phyloP scores from a whole-genome alignment of 2,113 vertebrate genomes.

The Petromus typicus region DNA sequence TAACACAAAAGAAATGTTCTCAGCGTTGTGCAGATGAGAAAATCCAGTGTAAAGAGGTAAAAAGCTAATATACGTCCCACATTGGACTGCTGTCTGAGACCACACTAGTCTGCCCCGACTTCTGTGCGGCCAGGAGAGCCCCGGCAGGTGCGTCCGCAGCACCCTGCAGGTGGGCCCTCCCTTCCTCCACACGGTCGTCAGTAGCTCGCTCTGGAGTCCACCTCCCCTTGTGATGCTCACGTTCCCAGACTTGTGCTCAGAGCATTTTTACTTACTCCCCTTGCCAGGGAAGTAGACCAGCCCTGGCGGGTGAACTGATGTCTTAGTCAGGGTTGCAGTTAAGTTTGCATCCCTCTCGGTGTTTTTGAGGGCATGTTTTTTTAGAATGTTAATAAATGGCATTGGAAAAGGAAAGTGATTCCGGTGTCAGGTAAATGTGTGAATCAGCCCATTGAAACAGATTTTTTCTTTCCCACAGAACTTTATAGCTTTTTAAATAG shows the following conservation, averaged over 20 bases:
- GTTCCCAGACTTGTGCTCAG: background rate
- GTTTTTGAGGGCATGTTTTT: background rate
- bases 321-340: background rate
- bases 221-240: background rate
- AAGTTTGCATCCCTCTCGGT: background rate
- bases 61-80: background rate
- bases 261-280: background rate
- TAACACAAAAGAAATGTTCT: background rate
- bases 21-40: slow-evolving; percentile 21
- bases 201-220: background rate
- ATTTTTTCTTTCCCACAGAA: slow-evolving; percentile 23
- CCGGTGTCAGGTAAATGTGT: slow-evolving; percentile 2
- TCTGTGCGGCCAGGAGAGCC: background rate
- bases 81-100: background rate
- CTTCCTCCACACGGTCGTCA: background rate
- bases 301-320: background rate
- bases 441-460: background rate
- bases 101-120: background rate
- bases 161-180: background rate
- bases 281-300: background rate
- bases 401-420: slow-evolving; percentile 22
- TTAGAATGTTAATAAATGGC: background rate
- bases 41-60: background rate
- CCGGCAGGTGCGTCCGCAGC: background rate
- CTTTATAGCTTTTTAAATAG: background rate